Evolutionary conservation across 2,113 vertebrate species (phyloP), one percentile per base, ranked within the genome.

Genomic region (Phyllopteryx taeniolatus): DNA sequence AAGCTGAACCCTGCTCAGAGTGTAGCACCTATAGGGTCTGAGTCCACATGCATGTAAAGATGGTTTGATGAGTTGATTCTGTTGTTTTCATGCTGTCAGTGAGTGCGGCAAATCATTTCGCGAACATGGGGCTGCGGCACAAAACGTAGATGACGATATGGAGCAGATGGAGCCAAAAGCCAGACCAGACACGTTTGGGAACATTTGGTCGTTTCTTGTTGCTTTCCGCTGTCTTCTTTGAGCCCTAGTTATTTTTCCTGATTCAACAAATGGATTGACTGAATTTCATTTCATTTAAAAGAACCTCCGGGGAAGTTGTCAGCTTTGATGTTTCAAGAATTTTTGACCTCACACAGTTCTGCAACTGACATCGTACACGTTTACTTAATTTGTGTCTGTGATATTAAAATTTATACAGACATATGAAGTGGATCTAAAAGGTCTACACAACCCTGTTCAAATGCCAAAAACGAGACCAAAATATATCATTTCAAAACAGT

Each of bases 241-340:
- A 35, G 63, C 22, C 42, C 46, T 35, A 72, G 51, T 35, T 71
- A 35, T 65, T 70, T 76, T 70, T 64, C 22, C 27, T 61, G n/a
- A 14, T 20, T 71, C 31, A 74, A 62, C 69, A 68, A 67, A 79
- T 81, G 49, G 73, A 80, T 76, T 76, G 76, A 81, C 71, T 73
- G 43, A 78, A 63, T 49, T 51, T 47, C 46, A 71, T 73, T 83
- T 72, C 15, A 75, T 80, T 70, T 72, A 57, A 47, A 68, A 70
- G 72, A 57, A 75, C 67, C 65, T 68, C 33, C 11, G 53, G 72
- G 71, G 73, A 79, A 80, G 75, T 77, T 53, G 67, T 65, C 64
- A 35, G 60, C 54, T 81, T 79, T 72, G 46, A 57, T 56, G 22
- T 59, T 78, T 56, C 73, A 19, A 72, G 1, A 39, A 57, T 68